Evolutionary conservation across 2,888 invertebrate species (phyloP).

Genomic region (Escarpia spicata): DNA sequence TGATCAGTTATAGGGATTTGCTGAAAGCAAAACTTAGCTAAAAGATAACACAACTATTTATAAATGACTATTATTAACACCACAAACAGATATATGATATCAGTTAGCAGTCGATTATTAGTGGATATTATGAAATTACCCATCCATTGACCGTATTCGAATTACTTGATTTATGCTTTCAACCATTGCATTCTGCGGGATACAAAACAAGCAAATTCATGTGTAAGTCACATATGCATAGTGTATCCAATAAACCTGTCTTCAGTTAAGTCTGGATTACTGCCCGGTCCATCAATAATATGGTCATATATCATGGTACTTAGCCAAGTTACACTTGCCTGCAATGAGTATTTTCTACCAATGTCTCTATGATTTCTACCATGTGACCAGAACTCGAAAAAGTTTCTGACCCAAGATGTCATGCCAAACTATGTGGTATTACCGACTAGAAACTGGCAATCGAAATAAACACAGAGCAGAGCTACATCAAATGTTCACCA

Average conservation of each 20-base stretch:
- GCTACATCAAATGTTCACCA: not conserved
- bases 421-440: not conserved
- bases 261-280: not conserved
- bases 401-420: not conserved
- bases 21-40: too few species aligned
- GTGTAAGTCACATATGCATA: not conserved
- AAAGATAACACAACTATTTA: not conserved
- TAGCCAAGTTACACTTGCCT: not conserved
- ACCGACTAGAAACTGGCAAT: not conserved
- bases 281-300: not conserved
- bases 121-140: not conserved
- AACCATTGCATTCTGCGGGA: not conserved
- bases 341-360: not conserved
- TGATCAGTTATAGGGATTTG: too few species aligned
- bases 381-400: not conserved
- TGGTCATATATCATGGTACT: not conserved
- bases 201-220: not conserved
- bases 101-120: too few species aligned
- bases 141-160: not conserved
- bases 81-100: too few species aligned
- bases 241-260: not conserved
- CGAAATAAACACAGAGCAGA: not conserved
- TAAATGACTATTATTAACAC: too few species aligned
- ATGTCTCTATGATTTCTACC: not conserved
- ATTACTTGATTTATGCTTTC: not conserved